Conservation (phyloP, 2,888 invertebrate genomes). For the Yponomeuta cagnagella region DNA sequence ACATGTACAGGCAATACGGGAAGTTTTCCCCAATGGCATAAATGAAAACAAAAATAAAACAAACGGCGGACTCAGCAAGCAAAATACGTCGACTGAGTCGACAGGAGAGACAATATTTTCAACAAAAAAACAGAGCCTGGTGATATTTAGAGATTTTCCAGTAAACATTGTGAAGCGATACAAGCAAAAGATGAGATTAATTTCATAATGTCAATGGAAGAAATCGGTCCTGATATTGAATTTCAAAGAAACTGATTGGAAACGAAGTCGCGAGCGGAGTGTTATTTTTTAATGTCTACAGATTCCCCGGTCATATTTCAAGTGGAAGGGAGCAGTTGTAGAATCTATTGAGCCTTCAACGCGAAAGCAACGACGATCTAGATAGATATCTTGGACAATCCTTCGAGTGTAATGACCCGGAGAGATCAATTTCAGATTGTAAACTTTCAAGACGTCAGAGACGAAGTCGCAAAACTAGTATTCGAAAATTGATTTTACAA, state of each 20-base stretch:
- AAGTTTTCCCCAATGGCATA: neutral
- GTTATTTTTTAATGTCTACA: slow-evolving; percentile 8
- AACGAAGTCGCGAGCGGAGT: neutral
- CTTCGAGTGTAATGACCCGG: slow-evolving; percentile 25
- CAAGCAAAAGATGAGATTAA: neutral
- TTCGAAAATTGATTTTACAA: slow-evolving; percentile 2
- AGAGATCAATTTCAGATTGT: slow-evolving; percentile 32
- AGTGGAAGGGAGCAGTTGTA: slow-evolving; percentile 9
- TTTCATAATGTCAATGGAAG: neutral
- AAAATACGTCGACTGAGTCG: neutral
- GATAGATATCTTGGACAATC: slow-evolving; percentile 19
- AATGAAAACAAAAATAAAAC: neutral
- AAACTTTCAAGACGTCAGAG: slow-evolving; percentile 12
- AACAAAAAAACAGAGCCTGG: neutral
- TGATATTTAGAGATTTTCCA: neutral
- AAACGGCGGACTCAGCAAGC: neutral
- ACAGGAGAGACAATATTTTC: neutral
- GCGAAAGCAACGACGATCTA: neutral
- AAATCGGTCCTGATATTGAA: slow-evolving; percentile 4
- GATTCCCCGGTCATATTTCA: slow-evolving; percentile 9
- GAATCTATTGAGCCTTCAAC: slow-evolving; percentile 12
- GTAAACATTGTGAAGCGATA: neutral
- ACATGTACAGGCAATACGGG: neutral
- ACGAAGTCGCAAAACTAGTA: neutral
- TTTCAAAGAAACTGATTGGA: slow-evolving; percentile 2